Base-by-base conservation (phyloP, 2,113 vertebrate genomes). In the Neopipo cinnamomea region DNA sequence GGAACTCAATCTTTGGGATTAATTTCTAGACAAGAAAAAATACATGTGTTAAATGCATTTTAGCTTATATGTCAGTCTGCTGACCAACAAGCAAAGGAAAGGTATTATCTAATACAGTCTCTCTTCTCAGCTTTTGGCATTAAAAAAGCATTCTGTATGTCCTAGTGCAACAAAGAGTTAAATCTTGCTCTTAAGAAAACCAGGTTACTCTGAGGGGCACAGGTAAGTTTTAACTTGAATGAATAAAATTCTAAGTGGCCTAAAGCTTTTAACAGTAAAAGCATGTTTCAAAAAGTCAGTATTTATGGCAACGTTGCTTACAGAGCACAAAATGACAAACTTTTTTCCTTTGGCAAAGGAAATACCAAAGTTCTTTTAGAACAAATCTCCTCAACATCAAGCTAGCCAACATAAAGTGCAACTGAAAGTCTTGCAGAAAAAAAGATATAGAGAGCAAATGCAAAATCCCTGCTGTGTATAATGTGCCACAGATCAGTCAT, bases 1-100 rank as follows among this genome's bases (percentile, higher is more conserved):
- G 96, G 96, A 99, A 99, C 95, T 99, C 99, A 85, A 99, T 99
- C 97, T 99, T 98, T 3, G 99, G 99, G 95, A 99, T 99, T 83
- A 99, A 94, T 98, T 99, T 99, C 99, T 99, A 94, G 39, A 95
- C 85, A 58, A 24, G 3, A 6, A 71, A 73, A 76, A 79, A 27
- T 9, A 15, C 4, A 41, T 0, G 1, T 9, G 2, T 56, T 71
- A 73, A 87, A 95, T 59, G 14, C 13, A 63, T 25, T 71, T 67
- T 12, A 53, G 35, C 21, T 63, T 49, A 9, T n/a, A 47, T 61
- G 56, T 44, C 3, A 2, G 20, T 11, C 39, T 67, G 56, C 24
- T 79, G n/a, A 87, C 17, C 35, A 80, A 52, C 18, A 73, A 68
- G 22, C n/a, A 84, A 42, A 59, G 28, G 27, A 72, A 67, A 70